Evolutionary conservation across 2,113 vertebrate genomes (phyloP).

Genomic region (Ciconia maguari): DNA sequence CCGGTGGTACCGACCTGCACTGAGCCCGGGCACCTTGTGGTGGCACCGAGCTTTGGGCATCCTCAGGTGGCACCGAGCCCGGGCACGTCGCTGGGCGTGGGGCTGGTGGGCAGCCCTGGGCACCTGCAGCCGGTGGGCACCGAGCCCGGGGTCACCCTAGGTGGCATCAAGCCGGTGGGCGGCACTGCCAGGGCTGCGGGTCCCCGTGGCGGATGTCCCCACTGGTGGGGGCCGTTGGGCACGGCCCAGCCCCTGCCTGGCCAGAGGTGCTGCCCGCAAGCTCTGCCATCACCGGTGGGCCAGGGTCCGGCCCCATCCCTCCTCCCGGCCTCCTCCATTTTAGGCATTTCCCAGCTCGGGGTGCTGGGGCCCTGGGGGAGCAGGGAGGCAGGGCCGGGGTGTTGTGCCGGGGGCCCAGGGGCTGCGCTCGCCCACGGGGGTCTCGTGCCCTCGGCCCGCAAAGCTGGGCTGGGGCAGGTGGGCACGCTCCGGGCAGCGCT

Average conservation of each 20-base stretch:
- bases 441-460: background rate
- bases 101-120: background rate
- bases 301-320: background rate
- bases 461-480: accelerated
- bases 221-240: background rate
- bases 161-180: background rate
- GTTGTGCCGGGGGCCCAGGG: background rate
- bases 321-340: background rate
- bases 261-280: accelerated
- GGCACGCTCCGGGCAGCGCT: accelerated
- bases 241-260: background rate
- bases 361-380: background rate
- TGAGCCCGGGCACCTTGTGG: background rate
- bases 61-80: background rate
- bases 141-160: background rate
- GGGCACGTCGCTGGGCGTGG: background rate
- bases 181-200: background rate
- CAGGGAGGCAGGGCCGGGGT: background rate
- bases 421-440: accelerated
- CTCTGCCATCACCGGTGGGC: background rate
- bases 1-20: too few relatives aligned
- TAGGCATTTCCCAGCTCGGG: background rate
- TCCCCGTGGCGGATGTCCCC: accelerated
- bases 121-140: background rate
- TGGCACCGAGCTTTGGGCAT: background rate